Percentiles rank a stretch among this genome's conserved stretches.
Evolutionary conservation across 2,888 invertebrate species (phyloP).

Genomic region (Erebia ligea): DNA sequence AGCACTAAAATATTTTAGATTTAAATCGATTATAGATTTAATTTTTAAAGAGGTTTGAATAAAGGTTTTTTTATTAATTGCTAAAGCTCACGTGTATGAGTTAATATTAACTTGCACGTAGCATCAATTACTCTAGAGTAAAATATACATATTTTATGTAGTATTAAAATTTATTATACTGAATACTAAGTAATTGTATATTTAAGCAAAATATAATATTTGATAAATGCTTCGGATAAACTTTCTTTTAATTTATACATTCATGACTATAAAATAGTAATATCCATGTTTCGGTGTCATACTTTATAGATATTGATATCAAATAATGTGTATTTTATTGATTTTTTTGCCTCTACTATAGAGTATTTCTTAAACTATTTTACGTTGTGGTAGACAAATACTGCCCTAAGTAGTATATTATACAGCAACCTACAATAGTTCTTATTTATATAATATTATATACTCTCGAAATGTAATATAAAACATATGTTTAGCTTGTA

Average conservation of each 20-base stretch:
- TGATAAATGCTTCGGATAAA: too few species aligned
- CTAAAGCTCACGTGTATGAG: background rate
- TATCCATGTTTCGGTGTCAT: too few species aligned
- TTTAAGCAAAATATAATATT: background rate
- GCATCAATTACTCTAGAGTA: constrained; percentile 7
- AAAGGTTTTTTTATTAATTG: constrained; percentile 3
- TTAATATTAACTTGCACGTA: background rate
- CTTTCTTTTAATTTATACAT: too few species aligned
- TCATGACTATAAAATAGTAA: too few species aligned
- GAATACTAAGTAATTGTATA: background rate
- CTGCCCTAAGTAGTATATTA: background rate
- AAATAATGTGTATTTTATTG: too few species aligned
- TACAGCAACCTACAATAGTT: background rate
- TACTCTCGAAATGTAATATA: background rate
- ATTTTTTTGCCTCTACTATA: too few species aligned
- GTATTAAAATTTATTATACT: background rate
- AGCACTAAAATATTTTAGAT: constrained; percentile 6
- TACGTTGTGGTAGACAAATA: background rate
- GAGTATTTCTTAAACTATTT: background rate
- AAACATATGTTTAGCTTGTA: background rate
- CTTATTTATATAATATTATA: background rate
- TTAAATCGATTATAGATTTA: background rate
- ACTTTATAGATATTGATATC: too few species aligned
- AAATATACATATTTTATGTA: background rate
- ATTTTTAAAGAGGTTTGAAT: background rate